These are phyloP conservation scores for Acipenser transmontanus DNA, from an alignment of 2,797 vertebrate genomes.

Conservation along the genomic window DNA sequence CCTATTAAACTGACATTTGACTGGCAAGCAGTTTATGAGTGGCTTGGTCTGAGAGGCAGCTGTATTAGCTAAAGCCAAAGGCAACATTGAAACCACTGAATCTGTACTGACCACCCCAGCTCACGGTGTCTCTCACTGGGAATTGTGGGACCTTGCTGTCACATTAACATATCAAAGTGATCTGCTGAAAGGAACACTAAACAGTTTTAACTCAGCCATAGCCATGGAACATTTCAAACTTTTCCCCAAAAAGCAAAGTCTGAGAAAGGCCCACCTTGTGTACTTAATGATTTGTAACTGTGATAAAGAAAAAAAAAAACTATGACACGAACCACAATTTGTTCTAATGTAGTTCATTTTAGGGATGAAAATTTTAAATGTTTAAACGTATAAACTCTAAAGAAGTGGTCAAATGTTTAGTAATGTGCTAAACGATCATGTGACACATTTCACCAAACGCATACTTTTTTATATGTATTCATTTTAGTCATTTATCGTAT, in stretches of 20 bases:
- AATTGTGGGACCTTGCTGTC: constrained; percentile 41
- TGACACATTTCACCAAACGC: no score
- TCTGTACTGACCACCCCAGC: constrained; percentile 53
- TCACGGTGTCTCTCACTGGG: constrained; percentile 38
- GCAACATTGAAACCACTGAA: constrained; percentile 61
- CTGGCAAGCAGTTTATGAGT: constrained; percentile 58
- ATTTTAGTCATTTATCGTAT: no score
- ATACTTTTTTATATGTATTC: no score
- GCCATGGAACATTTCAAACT: constrained; percentile 31
- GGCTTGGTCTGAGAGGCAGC: constrained; percentile 72
- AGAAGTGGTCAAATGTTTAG: no score
- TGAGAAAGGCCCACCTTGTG: constrained; percentile 46
- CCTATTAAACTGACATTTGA: constrained; percentile 56
- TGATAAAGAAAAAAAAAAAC: constrained; percentile 46
- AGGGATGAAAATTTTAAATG: constrained; percentile 29
- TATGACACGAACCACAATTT: constrained; percentile 38
- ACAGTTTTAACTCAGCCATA: constrained; percentile 36
- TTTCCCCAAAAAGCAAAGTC: constrained; percentile 27
- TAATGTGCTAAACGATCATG: no score
- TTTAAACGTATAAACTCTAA: no score
- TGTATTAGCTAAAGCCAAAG: constrained; percentile 60
- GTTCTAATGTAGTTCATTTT: constrained; percentile 26
- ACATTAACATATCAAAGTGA: constrained; percentile 52
- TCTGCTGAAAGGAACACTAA: constrained; percentile 41
- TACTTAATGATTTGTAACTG: constrained; percentile 57